These are phyloP conservation scores for Lymantria dispar DNA, from an alignment of 2,888 invertebrate species.

Conservation along the genomic window DNA sequence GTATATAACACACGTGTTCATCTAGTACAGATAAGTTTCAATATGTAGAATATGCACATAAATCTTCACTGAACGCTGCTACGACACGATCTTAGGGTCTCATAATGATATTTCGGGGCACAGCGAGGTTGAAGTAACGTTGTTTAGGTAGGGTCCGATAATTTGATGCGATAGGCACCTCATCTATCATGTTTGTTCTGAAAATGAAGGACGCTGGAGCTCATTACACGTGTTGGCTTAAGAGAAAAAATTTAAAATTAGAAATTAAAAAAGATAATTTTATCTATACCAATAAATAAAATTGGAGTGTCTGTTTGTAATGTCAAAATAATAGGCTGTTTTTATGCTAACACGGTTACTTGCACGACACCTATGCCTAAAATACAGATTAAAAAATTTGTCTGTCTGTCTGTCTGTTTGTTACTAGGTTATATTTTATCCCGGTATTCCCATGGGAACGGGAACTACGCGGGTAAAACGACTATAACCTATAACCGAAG, in stretches of 20 bases:
- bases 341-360: too few relatives aligned
- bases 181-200: conserved; percentile 28
- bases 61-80: conserved; percentile 11
- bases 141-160: conserved; percentile 27
- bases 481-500: too few relatives aligned
- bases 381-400: too few relatives aligned
- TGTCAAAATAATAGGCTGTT: too few relatives aligned
- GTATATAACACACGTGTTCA: neutral
- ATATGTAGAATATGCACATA: conserved; percentile 7
- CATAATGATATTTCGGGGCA: conserved; percentile 25
- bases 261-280: too few relatives aligned
- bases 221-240: conserved; percentile 9
- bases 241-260: neutral
- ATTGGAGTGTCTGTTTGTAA: too few relatives aligned
- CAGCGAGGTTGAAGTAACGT: conserved; percentile 10
- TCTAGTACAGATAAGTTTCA: neutral
- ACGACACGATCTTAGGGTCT: conserved; percentile 16
- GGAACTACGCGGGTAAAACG: too few relatives aligned
- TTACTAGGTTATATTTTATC: too few relatives aligned
- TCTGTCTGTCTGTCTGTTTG: too few relatives aligned
- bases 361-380: too few relatives aligned
- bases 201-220: conserved; percentile 17
- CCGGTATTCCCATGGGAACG: too few relatives aligned
- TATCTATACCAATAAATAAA: too few relatives aligned
- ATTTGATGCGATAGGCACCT: conserved; percentile 29